phyloP scores from a whole-genome alignment of 2,113 vertebrate species.

The Eudyptes chrysolophus region DNA sequence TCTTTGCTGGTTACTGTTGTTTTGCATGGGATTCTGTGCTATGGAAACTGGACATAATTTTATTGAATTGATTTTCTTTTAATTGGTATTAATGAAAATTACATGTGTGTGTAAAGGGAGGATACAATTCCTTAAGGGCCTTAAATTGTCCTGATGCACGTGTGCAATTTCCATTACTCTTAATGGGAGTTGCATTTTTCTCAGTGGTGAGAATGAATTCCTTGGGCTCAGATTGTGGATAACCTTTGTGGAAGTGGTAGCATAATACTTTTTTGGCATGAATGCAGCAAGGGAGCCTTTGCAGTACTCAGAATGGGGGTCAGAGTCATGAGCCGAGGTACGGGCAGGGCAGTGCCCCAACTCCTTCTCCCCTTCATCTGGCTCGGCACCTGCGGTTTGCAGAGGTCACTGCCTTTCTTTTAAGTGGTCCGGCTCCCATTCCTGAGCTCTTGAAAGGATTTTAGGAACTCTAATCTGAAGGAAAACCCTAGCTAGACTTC shows the following conservation, averaged over 20 bases:
- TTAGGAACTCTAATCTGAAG: neutral
- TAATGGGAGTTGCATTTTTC: conserved; percentile 28
- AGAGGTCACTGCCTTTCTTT: neutral
- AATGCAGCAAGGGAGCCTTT: neutral
- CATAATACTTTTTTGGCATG: neutral
- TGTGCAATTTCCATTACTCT: conserved; percentile 43
- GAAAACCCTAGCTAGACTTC: neutral
- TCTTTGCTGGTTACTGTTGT: neutral
- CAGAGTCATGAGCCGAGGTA: neutral
- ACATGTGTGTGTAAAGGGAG: conserved; percentile 38
- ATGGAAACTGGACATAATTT: conserved; percentile 38
- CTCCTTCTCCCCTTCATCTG: neutral
- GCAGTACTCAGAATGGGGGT: neutral
- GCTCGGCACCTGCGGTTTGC: rapidly evolving
- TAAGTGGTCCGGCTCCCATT: neutral
- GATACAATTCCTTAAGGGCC: conserved; percentile 35
- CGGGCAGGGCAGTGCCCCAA: rapidly evolving
- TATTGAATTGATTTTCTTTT: conserved; percentile 48
- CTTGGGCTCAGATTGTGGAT: neutral
- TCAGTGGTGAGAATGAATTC: conserved; percentile 16
- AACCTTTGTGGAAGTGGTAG: neutral
- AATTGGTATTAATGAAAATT: conserved; percentile 66
- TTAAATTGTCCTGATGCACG: conserved; percentile 48
- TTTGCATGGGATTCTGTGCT: conserved; percentile 32
- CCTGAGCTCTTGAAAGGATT: neutral